phyloP scores from a whole-genome alignment of 2,888 invertebrate genomes.

The Theretra japonica region DNA sequence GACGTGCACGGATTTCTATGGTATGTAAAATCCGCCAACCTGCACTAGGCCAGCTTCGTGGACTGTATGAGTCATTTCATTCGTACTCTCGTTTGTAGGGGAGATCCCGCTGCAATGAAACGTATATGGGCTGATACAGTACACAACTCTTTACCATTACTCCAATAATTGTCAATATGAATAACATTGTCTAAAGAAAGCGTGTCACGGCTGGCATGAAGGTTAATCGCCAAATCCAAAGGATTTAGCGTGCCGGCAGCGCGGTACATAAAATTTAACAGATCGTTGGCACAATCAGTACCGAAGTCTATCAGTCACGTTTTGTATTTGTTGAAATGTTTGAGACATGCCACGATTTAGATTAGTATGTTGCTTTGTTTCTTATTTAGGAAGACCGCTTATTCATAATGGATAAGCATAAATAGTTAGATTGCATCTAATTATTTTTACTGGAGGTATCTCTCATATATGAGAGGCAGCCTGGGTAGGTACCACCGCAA shows the following conservation, averaged over 20 bases:
- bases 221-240: slow-evolving; percentile 33
- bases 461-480: too few relatives aligned
- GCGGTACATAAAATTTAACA: slow-evolving; percentile 39
- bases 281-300: slow-evolving; percentile 29
- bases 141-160: not conserved
- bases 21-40: too few relatives aligned
- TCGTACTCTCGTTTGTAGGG: too few relatives aligned
- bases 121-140: too few relatives aligned
- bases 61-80: too few relatives aligned
- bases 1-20: too few relatives aligned
- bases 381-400: not conserved
- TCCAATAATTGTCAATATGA: not conserved
- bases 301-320: slow-evolving; percentile 9
- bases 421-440: too few relatives aligned
- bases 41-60: too few relatives aligned
- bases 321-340: not conserved
- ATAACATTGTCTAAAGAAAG: not conserved
- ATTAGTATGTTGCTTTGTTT: slow-evolving; percentile 1
- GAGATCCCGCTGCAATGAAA: too few relatives aligned
- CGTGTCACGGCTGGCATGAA: not conserved
- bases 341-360: not conserved
- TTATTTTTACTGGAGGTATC: too few relatives aligned
- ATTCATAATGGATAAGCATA: too few relatives aligned
- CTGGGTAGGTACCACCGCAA: too few relatives aligned
- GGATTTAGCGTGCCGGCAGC: slow-evolving; percentile 36